These are phyloP conservation scores for Triops longicaudatus DNA, from an alignment of 1,140 invertebrate species.

Conservation along the genomic window DNA sequence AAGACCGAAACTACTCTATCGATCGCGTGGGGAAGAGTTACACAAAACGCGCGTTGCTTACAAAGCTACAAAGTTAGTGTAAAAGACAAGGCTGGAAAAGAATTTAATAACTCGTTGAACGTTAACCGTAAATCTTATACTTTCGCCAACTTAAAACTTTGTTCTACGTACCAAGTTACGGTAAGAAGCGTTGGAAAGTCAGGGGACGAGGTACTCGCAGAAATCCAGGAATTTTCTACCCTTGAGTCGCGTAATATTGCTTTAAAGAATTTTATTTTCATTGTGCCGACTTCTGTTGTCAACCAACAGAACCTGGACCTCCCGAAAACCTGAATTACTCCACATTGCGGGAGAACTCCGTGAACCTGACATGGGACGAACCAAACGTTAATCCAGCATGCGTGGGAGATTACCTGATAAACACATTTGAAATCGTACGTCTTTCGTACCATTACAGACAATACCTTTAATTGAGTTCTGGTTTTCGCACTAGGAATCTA, in stretches of 20 bases:
- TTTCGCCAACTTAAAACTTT: background rate
- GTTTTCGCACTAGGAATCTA: too few relatives aligned
- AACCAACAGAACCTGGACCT: too few relatives aligned
- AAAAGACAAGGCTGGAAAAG: background rate
- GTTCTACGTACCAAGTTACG: background rate
- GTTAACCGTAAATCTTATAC: background rate
- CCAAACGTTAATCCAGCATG: background rate
- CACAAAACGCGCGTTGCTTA: background rate
- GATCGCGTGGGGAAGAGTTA: background rate
- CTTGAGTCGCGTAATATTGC: background rate
- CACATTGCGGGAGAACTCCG: background rate
- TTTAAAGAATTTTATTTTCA: too few relatives aligned
- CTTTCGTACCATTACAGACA: too few relatives aligned
- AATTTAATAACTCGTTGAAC: background rate
- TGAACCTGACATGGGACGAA: background rate
- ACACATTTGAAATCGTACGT: background rate
- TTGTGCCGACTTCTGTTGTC: too few relatives aligned
- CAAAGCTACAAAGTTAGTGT: background rate
- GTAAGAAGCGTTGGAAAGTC: background rate
- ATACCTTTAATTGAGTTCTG: too few relatives aligned
- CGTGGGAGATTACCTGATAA: background rate
- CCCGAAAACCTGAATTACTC: too few relatives aligned
- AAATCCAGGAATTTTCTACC: background rate
- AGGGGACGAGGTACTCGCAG: background rate
- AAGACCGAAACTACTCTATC: background rate